Evolutionary conservation across 2,113 vertebrate species (phyloP).

Genomic region (Fregata magnificens): DNA sequence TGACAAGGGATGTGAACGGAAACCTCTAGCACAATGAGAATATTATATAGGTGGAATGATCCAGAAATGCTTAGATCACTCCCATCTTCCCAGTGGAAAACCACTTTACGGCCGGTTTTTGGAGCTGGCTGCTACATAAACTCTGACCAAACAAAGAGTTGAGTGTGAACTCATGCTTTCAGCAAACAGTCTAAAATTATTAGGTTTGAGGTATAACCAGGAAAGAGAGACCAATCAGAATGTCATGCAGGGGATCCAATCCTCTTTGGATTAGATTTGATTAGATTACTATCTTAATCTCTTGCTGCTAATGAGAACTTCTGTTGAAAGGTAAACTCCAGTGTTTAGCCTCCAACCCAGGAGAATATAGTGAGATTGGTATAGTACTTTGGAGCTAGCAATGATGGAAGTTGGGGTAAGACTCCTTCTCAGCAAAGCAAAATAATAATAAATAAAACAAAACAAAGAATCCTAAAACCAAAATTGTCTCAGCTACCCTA

Average conservation of each 20-base stretch:
- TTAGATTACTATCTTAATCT: neutral
- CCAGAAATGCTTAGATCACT: neutral
- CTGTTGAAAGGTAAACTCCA: neutral
- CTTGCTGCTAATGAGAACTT: neutral
- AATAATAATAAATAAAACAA: neutral
- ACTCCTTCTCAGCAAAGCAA: neutral
- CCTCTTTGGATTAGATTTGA: neutral
- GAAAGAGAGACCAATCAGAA: neutral
- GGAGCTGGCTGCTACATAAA: neutral
- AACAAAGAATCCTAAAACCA: neutral
- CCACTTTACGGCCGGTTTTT: neutral
- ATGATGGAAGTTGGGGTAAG: neutral
- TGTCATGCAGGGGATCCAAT: neutral
- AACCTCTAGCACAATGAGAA: neutral
- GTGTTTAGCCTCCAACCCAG: neutral
- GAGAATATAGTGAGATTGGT: neutral
- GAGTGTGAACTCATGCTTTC: neutral
- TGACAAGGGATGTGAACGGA: neutral
- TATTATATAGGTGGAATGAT: neutral
- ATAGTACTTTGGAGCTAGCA: neutral
- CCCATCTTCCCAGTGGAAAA: neutral
- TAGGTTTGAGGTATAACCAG: neutral
- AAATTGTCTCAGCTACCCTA: neutral
- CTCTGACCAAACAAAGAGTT: neutral
- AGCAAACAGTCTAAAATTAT: neutral